phyloP scores from a whole-genome alignment of 2,888 invertebrate species.

The Omphaloscelis lunosa region DNA sequence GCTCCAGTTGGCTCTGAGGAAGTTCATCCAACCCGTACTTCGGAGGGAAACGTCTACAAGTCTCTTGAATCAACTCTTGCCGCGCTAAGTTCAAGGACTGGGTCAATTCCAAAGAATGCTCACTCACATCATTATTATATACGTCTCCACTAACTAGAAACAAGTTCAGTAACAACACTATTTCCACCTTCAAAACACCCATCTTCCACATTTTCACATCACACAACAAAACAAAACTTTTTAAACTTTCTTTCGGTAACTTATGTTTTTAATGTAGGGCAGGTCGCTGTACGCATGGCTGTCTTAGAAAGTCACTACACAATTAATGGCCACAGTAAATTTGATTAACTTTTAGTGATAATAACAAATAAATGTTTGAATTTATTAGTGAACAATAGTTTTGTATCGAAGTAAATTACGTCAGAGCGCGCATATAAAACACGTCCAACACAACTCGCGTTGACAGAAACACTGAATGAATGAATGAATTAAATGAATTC shows the following conservation, averaged over 20 bases:
- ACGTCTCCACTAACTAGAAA: conserved; percentile 79
- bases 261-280: conserved; percentile 82
- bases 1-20: conserved; percentile 92
- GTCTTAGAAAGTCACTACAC: conserved; percentile 34
- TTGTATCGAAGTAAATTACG: conserved; percentile 59
- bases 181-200: conserved; percentile 72
- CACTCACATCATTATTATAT: conserved; percentile 76
- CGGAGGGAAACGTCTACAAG: conserved; percentile 90
- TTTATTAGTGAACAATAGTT: conserved; percentile 7
- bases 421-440: neutral
- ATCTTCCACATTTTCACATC: conserved; percentile 78
- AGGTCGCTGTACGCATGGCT: conserved; percentile 59
- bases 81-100: conserved; percentile 92
- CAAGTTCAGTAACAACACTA: conserved; percentile 78
- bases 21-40: conserved; percentile 85
- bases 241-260: conserved; percentile 82
- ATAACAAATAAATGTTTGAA: conserved; percentile 31
- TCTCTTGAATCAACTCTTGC: conserved; percentile 91
- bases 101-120: conserved; percentile 90
- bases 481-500: conserved; percentile 39
- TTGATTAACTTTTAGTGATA: conserved; percentile 58
- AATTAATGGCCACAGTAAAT: conserved; percentile 12
- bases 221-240: conserved; percentile 71
- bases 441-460: conserved; percentile 1
- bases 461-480: conserved; percentile 58